These are phyloP conservation scores for Ptychoptera albimana DNA, from an alignment of 2,888 invertebrate genomes.

Conservation along the genomic window DNA sequence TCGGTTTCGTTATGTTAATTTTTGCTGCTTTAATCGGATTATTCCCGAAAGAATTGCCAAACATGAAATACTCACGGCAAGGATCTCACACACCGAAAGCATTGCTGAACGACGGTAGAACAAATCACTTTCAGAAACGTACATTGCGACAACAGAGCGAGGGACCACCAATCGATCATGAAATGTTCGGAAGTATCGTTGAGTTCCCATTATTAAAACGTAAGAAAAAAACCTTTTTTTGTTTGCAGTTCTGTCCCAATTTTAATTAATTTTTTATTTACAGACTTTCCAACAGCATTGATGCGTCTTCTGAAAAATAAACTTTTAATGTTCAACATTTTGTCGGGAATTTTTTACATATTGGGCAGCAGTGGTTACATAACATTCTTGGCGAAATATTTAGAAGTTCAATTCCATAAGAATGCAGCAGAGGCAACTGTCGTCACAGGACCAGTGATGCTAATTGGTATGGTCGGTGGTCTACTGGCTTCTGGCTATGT, in stretches of 20 bases:
- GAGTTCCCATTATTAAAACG: neutral
- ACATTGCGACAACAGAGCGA: neutral
- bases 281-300: slow-evolving; percentile 40
- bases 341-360: slow-evolving; percentile 48
- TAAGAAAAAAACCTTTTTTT: slow-evolving; percentile 1
- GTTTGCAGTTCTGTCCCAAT: neutral
- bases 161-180: neutral
- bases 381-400: slow-evolving; percentile 56
- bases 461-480: slow-evolving; percentile 42
- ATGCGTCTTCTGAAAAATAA: slow-evolving; percentile 45
- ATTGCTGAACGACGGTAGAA: too few relatives aligned
- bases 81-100: too few relatives aligned
- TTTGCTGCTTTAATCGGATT: slow-evolving; percentile 45
- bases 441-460: slow-evolving; percentile 42
- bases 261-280: slow-evolving; percentile 6
- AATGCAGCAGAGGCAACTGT: slow-evolving; percentile 47
- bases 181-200: neutral
- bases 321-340: slow-evolving; percentile 46
- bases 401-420: slow-evolving; percentile 55
- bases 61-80: too few relatives aligned
- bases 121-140: too few relatives aligned
- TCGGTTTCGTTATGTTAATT: slow-evolving; percentile 36
- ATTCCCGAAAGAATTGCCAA: slow-evolving; percentile 33
- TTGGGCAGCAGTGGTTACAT: slow-evolving; percentile 46
- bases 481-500: slow-evolving; percentile 40